phyloP scores from a whole-genome alignment of 1,140 invertebrate genomes.

The Caenorhabditis briggsae region DNA sequence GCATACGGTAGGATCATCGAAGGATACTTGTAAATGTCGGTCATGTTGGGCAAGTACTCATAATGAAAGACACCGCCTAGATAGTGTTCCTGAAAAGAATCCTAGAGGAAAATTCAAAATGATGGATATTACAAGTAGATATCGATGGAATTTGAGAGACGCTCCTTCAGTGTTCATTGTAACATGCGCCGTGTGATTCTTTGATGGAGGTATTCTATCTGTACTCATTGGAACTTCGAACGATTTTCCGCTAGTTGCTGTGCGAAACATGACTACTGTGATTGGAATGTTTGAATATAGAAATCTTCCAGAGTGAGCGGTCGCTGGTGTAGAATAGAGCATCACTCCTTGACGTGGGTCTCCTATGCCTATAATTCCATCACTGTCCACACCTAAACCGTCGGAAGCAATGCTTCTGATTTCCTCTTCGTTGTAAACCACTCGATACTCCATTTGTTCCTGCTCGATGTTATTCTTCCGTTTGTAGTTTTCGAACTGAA shows the following conservation, averaged over 20 bases:
- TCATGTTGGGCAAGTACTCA: background rate
- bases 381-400: background rate
- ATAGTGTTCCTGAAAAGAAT: background rate
- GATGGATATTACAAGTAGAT: background rate
- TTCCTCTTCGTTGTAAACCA: background rate
- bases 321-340: background rate
- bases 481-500: conserved; percentile 14
- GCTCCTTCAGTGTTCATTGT: background rate
- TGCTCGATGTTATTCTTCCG: background rate
- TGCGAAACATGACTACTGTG: background rate
- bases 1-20: conserved; percentile 15
- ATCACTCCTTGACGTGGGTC: background rate
- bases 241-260: background rate
- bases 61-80: background rate
- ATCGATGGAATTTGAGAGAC: background rate
- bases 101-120: background rate
- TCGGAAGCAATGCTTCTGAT: background rate
- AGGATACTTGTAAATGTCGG: background rate
- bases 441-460: background rate
- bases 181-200: background rate
- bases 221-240: background rate
- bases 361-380: background rate
- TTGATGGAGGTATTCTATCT: background rate
- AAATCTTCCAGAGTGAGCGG: background rate
- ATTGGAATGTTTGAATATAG: conserved; percentile 11